Conservation (phyloP, 2,888 invertebrate species). For the Aricia artaxerxes region DNA sequence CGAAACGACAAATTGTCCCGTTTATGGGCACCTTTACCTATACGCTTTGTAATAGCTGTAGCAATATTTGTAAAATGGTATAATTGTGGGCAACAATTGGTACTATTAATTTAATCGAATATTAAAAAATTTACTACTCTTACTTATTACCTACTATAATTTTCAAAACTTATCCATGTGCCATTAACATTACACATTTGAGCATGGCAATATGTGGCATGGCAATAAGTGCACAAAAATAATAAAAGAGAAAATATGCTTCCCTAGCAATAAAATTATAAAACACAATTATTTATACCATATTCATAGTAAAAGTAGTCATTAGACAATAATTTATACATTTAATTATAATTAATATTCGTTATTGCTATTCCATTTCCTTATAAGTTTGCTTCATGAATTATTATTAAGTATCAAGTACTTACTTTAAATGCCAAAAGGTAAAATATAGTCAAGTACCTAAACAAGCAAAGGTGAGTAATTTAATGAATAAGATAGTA, state of each 20-base stretch:
- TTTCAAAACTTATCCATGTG: no score
- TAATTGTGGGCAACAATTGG: no score
- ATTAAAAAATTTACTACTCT: no score
- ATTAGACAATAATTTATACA: neutral
- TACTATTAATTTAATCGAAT: no score
- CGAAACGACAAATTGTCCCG: no score
- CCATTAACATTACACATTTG: no score
- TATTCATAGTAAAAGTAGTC: neutral
- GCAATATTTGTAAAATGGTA: no score
- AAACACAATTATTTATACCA: neutral
- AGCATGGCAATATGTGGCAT: no score
- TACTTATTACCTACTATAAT: no score
- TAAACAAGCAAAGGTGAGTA: neutral
- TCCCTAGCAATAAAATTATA: neutral
- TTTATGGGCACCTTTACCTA: no score
- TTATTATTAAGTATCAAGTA: neutral
- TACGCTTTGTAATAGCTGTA: no score
- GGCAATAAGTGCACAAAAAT: neutral
- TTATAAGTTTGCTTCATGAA: neutral
- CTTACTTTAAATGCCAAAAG: neutral
- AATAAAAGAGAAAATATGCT: neutral
- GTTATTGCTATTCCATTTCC: neutral
- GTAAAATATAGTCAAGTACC: neutral
- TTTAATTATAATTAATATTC: neutral
- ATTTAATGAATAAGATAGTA: conserved; percentile 10